Evolutionary conservation across 2,797 vertebrate genomes (phyloP).

Genomic region (Neopelma chrysocephalum): DNA sequence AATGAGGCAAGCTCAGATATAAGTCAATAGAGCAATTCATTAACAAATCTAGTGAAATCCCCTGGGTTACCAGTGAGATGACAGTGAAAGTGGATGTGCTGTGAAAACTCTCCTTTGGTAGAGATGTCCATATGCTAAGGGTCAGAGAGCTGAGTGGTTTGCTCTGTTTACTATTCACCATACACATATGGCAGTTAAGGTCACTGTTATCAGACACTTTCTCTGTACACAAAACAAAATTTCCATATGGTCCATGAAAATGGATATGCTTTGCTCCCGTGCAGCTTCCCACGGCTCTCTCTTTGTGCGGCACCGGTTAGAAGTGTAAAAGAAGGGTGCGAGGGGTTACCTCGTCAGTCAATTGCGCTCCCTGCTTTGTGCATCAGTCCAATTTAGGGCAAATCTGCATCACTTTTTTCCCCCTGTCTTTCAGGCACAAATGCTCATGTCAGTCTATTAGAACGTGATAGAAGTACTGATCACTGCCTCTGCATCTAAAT

Average conservation of each 20-base stretch:
- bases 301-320: slow-evolving; percentile 79
- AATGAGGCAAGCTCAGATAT: slow-evolving; percentile 95
- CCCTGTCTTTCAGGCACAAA: slow-evolving; percentile 85
- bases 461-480: slow-evolving; percentile 96
- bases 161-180: slow-evolving; percentile 92
- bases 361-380: slow-evolving; percentile 77
- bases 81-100: slow-evolving; percentile 80
- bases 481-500: slow-evolving; percentile 86
- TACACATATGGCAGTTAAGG: slow-evolving; percentile 92
- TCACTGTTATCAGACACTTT: slow-evolving; percentile 92
- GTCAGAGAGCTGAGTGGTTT: slow-evolving; percentile 90
- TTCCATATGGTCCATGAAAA: slow-evolving; percentile 99
- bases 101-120: slow-evolving; percentile 90
- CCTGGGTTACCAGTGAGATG: slow-evolving; percentile 84
- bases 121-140: slow-evolving; percentile 94
- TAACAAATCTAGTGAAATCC: slow-evolving; percentile 98
- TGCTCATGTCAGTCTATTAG: slow-evolving; percentile 89
- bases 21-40: slow-evolving; percentile 99
- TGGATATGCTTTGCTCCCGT: slow-evolving; percentile 83
- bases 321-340: slow-evolving; percentile 77
- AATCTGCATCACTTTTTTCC: slow-evolving; percentile 75
- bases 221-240: slow-evolving; percentile 92
- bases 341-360: slow-evolving; percentile 80
- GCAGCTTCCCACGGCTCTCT: slow-evolving; percentile 91
- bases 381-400: slow-evolving; percentile 82